Percentiles rank a stretch among this genome's conserved stretches.
These are phyloP conservation scores for Oedothorax gibbosus DNA, from an alignment of 1,140 invertebrate species.

Conservation along the genomic window DNA sequence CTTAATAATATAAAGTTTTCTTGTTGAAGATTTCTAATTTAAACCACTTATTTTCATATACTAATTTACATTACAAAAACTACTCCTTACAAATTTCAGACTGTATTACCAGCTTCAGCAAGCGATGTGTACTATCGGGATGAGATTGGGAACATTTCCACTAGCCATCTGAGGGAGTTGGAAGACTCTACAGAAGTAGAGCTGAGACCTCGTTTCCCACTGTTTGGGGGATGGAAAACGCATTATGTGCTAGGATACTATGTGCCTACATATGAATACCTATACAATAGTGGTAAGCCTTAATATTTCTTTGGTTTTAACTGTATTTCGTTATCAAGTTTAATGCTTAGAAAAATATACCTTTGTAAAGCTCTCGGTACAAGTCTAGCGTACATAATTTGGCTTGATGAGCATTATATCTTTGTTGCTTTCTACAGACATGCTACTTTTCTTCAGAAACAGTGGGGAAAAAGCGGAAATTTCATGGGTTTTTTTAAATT, in stretches of 20 bases:
- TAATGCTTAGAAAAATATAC: too few species aligned
- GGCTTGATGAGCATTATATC: too few species aligned
- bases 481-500: too few species aligned
- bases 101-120: slow-evolving; percentile 89
- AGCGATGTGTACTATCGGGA: slow-evolving; percentile 95
- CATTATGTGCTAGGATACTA: slow-evolving; percentile 98
- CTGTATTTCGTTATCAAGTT: too few species aligned
- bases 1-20: too few species aligned
- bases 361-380: too few species aligned
- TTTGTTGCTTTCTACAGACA: too few species aligned
- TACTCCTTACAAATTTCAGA: slow-evolving; percentile 70
- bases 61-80: background rate
- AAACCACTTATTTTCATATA: background rate
- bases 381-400: too few species aligned
- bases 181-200: slow-evolving; percentile 95
- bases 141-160: slow-evolving; percentile 99
- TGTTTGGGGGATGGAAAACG: slow-evolving; percentile 99
- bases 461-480: too few species aligned
- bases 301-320: background rate
- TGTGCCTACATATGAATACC: slow-evolving; percentile 95
- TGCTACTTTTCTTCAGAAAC: too few species aligned
- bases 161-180: slow-evolving; percentile 87
- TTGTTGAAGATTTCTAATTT: too few species aligned
- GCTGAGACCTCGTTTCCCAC: slow-evolving; percentile 92
- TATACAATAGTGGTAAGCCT: slow-evolving; percentile 80